phyloP scores from a whole-genome alignment of 2,113 vertebrate genomes.

The Probosciger aterrimus region DNA sequence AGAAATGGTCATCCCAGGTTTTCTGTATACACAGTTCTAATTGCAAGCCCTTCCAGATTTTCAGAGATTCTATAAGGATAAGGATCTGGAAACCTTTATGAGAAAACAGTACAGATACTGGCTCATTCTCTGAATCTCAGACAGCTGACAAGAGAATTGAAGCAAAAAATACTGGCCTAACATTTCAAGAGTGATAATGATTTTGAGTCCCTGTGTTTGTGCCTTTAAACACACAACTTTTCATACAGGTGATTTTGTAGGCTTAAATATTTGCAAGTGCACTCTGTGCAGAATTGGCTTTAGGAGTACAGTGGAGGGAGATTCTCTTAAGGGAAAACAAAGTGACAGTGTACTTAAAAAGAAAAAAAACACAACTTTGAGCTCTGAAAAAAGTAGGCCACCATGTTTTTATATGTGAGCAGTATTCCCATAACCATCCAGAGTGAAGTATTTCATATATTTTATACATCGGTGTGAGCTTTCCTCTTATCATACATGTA shows the following conservation, averaged over 20 bases:
- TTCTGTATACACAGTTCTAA: not conserved
- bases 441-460: not conserved
- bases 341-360: slow-evolving; percentile 3
- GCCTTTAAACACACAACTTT: not conserved
- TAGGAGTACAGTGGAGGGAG: not conserved
- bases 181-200: not conserved
- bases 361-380: not conserved
- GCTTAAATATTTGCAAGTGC: not conserved
- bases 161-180: not conserved
- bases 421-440: not conserved
- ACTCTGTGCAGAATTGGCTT: not conserved
- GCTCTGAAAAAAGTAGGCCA: slow-evolving; percentile 28
- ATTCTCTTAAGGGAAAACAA: slow-evolving; percentile 2
- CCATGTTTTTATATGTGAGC: not conserved
- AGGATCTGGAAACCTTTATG: not conserved
- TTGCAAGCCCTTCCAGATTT: not conserved
- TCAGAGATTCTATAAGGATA: not conserved
- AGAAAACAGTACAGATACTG: not conserved
- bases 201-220: not conserved
- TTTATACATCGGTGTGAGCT: not conserved
- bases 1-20: not conserved
- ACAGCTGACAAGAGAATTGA: not conserved
- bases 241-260: not conserved
- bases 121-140: not conserved
- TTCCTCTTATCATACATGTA: not conserved